Base-by-base conservation (phyloP, 1,140 invertebrate species). In the Zelostemma sp. region DNA sequence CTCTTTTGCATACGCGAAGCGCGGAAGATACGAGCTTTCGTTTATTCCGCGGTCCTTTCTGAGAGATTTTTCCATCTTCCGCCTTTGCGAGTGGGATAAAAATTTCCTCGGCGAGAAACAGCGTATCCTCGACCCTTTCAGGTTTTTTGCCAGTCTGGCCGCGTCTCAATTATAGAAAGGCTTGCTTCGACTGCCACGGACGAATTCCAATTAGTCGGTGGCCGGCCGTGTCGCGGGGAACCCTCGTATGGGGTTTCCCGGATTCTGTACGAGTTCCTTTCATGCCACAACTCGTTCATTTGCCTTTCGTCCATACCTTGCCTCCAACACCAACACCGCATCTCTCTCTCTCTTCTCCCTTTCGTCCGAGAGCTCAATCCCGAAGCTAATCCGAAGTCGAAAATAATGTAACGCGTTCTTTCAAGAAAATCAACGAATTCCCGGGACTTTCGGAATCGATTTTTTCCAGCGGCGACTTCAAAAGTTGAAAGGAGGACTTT, bases 211-310 rank as follows among this genome's bases (percentile, higher is more conserved):
- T 85, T 85, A 85, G 83, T 85, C 80, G 76, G 73, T 77, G 79
- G 78, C 74, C 78, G 75, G 76, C 74, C 80, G 76, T 85, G 81
- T 85, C 82, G 78, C 73, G 72, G 72, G 73, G 68, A 78, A 66
- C 61, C 70, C 75, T 73, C 80, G 76, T 83, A 84, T 84, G 81
- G 80, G 82, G 80, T 85, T 85, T 85, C 82, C 82, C 79, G 80
- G 80, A 83, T 83, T 85, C 82, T 85, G 82, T 85, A 84, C 81
- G 81, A 85, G 81, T 85, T 85, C 82, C 82, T 84, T 85, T 84
- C 82, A 85, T 82, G 80, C 77, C 77, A 68, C 76, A 77, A 79
- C 75, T 82, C 80, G 80, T 84, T 85, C 83, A 85, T 85, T 85
- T 84, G 81, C 83, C 77, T 84, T 84, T 83, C 80, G 80, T 83